phyloP scores from a whole-genome alignment of 1,140 invertebrate genomes.

The Drosophila punjabiensis region DNA sequence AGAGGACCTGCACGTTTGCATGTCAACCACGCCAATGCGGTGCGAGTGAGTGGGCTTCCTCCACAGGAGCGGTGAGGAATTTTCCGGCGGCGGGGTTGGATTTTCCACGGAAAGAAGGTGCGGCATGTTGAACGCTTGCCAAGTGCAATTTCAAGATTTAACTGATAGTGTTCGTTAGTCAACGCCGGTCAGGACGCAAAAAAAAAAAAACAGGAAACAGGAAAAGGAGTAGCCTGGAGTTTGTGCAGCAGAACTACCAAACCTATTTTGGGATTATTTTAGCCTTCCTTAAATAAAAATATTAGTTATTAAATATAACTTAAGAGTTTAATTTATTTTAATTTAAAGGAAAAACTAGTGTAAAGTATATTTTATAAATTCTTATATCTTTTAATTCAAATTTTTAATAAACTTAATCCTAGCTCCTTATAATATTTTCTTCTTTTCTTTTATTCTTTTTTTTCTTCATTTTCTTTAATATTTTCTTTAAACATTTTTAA shows the following conservation, averaged over 20 bases:
- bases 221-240: neutral
- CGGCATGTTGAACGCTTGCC: slow-evolving; percentile 66
- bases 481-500: no score
- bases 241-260: neutral
- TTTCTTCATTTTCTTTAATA: no score
- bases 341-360: neutral
- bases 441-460: no score
- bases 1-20: slow-evolving; percentile 54
- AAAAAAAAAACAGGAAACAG: neutral
- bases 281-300: no score
- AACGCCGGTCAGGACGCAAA: slow-evolving; percentile 56
- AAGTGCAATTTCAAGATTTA: slow-evolving; percentile 75
- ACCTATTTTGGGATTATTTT: neutral
- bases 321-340: no score
- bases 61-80: neutral
- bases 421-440: neutral
- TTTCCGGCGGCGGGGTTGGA: neutral
- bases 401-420: neutral
- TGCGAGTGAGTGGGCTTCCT: slow-evolving; percentile 8
- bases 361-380: neutral
- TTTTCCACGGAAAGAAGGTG: slow-evolving; percentile 15
- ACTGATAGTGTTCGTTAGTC: slow-evolving; percentile 71
- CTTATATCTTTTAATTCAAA: neutral
- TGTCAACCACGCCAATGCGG: slow-evolving; percentile 49
- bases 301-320: neutral